Base-by-base conservation (phyloP, 2,888 invertebrate genomes). In the Acleris holmiana region DNA sequence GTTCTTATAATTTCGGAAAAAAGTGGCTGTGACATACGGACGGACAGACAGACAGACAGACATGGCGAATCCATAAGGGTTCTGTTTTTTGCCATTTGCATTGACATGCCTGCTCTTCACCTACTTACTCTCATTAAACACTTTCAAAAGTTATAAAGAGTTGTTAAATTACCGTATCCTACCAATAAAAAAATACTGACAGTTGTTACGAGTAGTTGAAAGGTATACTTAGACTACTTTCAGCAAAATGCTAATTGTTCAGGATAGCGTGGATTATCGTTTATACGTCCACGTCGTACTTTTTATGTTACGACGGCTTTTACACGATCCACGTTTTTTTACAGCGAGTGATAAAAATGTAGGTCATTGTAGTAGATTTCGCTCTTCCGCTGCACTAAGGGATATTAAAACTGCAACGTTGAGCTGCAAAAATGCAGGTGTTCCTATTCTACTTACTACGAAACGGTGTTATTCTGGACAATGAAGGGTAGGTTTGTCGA, bases 291-390 rank as follows among this genome's bases (percentile, higher is more conserved):
- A n/a, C 54, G 50, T 50, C 51, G 40, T 53, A 35, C 40, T 53
- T 53, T 35, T 18, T 40, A 35, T n/a, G 23, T 17, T 18, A 44
- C 23, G 23, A 23, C 44, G 54, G 41, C 54, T 55, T 55, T 23
- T 44, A 44, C 44, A 44, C 54, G 6, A 23, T 47, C 44, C 2
- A 40, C 13, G 40, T 23, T 55, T 55, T n/a, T 55, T 55, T 55
- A 55, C 17, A 55, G 54, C 41, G 54, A 40, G 44, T n/a, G 21
- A 55, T 55, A 55, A 55, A 55, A 55, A 55, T 55, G 44, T 55
- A 55, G 54, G 54, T 55, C 54, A 41, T 23, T 55, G 54, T 55
- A 41, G 54, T 55, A 55, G 54, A 55, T 55, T 55, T 55, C 44
- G 41, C 21, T 54, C 53, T 53, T 40, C 44, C 44, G 23, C 44